A percentile compares a stretch with the other conserved stretches of the same genome.
Conservation (phyloP, 30 jellyfish, hydroid and myxozoan genomes). For the Aurelia aurita complex sp. Pacific region DNA sequence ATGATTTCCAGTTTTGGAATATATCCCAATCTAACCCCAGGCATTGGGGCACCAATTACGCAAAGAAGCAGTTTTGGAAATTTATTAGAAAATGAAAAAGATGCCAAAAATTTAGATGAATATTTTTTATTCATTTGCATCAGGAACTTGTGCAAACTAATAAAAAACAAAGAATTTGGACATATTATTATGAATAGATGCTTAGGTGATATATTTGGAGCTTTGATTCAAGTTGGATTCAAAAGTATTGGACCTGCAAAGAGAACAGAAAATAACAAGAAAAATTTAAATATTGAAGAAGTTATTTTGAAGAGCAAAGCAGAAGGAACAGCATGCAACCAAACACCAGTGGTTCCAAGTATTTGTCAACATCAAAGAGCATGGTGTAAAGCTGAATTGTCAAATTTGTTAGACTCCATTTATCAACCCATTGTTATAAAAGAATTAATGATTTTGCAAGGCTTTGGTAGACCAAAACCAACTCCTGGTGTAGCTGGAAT, state of each 20-base stretch:
- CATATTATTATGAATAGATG: conserved; percentile 13
- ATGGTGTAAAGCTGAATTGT: conserved; percentile 69
- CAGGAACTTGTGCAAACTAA: conserved; percentile 10
- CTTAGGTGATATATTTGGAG: conserved; percentile 43
- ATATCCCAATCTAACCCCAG: conserved; percentile 20
- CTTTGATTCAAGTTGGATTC: conserved; percentile 58
- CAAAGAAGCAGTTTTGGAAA: conserved; percentile 32
- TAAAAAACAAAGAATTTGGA: conserved; percentile 18
- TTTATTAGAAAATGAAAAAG: conserved; percentile 28
- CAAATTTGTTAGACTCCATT: conserved; percentile 9
- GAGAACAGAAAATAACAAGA: background rate
- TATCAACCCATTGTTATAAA: conserved; percentile 75
- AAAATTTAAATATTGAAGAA: background rate
- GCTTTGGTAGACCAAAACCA: conserved; percentile 1
- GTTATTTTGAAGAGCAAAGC: too few relatives aligned
- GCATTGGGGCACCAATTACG: conserved; percentile 22
- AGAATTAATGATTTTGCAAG: conserved; percentile 74
- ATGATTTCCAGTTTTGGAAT: conserved; percentile 32
- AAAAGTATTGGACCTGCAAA: background rate
- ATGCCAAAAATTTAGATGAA: background rate
- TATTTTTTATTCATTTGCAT: conserved; percentile 25
- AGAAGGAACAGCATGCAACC: background rate
- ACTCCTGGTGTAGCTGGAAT: background rate
- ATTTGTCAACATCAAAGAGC: conserved; percentile 70
- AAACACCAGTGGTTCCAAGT: background rate